Conservation (phyloP, 2,888 invertebrate species). For the Luperina nickerlii region DNA sequence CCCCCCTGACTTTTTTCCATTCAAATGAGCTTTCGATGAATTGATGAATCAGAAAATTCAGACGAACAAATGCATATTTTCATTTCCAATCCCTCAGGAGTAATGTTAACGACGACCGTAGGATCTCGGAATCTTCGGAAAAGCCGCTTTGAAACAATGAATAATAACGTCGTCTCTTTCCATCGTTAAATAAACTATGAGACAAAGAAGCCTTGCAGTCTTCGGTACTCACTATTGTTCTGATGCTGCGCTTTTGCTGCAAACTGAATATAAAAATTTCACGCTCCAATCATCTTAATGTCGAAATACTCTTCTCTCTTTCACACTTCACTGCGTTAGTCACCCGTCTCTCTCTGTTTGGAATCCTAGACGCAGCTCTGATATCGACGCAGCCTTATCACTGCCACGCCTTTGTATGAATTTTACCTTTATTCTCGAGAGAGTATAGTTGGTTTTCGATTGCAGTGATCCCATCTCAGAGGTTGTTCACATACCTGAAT, state of each 20-base stretch:
- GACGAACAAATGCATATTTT: slow-evolving; percentile 50
- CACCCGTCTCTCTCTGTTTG: slow-evolving; percentile 77
- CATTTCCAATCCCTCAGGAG: slow-evolving; percentile 57
- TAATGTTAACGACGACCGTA: slow-evolving; percentile 57
- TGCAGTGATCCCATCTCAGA: slow-evolving; percentile 74
- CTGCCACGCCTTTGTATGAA: slow-evolving; percentile 69
- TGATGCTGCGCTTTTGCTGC: slow-evolving; percentile 84
- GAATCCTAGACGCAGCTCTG: slow-evolving; percentile 88
- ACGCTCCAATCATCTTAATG: slow-evolving; percentile 88
- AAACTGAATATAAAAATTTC: slow-evolving; percentile 87
- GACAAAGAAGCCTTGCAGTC: slow-evolving; percentile 67
- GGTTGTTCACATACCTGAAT: slow-evolving; percentile 89
- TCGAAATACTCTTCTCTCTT: slow-evolving; percentile 75
- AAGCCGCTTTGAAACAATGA: slow-evolving; percentile 69
- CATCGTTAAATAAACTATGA: slow-evolving; percentile 63
- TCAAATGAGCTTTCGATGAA: slow-evolving; percentile 2
- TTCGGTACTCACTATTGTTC: slow-evolving; percentile 77
- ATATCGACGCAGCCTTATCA: slow-evolving; percentile 90
- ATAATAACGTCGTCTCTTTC: slow-evolving; percentile 62
- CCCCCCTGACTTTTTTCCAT: neutral
- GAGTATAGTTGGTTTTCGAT: slow-evolving; percentile 76
- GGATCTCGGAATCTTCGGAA: slow-evolving; percentile 58
- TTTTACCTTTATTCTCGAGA: slow-evolving; percentile 71
- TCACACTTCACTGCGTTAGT: slow-evolving; percentile 63
- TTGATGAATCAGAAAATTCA: slow-evolving; percentile 13